These are phyloP conservation scores for Cyphomyrmex costatus DNA, from an alignment of 1,140 invertebrate genomes.

Conservation along the genomic window DNA sequence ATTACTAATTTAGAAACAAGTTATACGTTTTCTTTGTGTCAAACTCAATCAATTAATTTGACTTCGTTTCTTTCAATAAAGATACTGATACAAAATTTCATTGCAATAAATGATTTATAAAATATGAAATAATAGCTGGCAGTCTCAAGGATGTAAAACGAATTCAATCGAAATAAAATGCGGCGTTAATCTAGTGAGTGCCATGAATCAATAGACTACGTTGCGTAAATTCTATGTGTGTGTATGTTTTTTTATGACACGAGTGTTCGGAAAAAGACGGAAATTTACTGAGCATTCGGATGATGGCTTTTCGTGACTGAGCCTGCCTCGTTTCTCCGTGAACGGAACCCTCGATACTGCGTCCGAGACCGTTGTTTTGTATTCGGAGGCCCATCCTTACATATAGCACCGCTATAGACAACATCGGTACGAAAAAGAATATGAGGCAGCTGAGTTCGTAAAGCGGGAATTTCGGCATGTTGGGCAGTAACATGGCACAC, in stretches of 20 bases:
- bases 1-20: not conserved
- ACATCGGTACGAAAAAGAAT: constrained; percentile 94
- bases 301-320: constrained; percentile 91
- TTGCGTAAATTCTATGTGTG: not conserved
- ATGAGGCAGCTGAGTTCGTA: constrained; percentile 93
- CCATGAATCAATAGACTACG: constrained; percentile 1
- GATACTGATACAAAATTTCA: not conserved
- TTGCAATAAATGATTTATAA: constrained; percentile 10
- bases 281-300: constrained; percentile 93
- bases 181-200: too few species aligned
- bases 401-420: constrained; percentile 93
- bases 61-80: not conserved
- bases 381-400: constrained; percentile 92
- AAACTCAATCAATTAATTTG: not conserved
- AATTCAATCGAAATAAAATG: constrained; percentile 7
- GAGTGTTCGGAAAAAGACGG: not conserved
- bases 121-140: not conserved
- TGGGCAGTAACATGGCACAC: constrained; percentile 90
- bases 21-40: not conserved
- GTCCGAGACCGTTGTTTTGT: constrained; percentile 86
- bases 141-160: not conserved
- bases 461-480: constrained; percentile 87
- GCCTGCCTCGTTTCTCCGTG: constrained; percentile 89
- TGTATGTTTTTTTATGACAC: not conserved
- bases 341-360: constrained; percentile 88